Evolutionary conservation across 1,140 invertebrate genomes (phyloP), one percentile per base, ranked within the genome.

Genomic region (Andrena cerasifolii): DNA sequence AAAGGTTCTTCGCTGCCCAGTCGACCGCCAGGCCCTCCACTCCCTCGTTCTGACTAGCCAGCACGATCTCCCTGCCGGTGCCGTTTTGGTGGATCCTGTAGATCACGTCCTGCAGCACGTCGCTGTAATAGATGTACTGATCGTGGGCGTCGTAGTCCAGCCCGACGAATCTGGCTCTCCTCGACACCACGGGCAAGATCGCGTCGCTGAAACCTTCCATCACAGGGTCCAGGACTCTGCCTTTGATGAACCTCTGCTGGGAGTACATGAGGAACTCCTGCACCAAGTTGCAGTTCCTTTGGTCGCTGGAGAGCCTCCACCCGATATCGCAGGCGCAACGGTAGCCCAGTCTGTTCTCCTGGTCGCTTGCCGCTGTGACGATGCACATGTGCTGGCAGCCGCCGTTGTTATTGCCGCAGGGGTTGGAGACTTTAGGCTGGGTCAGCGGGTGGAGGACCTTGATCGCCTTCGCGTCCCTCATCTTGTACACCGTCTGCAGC

Each of bases 11-110:
- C 0, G 98, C 96, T 0, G 97, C 97, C 99, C 98, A 99, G 89
- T 99, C 99, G 0, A 99, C 96, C 1, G 98, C 98, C 47, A 99
- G 93, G 5, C 98, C 98, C 94, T 99, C 98, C 0, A 99, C 98
- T 0, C 98, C 98, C 93, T 99, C 98, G 87, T 99, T 99, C 89
- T 99, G 98, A 21, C 98, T 98, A 12, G 98, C 98, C 24, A 99
- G 89, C 0, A 99, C 98, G 63, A 98, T 98, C 91, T 99, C 98
- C 10, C 96, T 94, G 0, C 96, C 96, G 0, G 97, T 97, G 71
- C 98, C 98, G 90, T 98, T 98, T 75, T 96, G 94, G 83, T 97
- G 96, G 0, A 98, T 96, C 58, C 98, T 94, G 89, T 99, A 99
- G 82, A 99, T 99, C 0, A 99, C 98, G 90, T 99, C 97, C 92